A percentile compares a stretch with the other conserved stretches of the same genome.
Conservation (phyloP, 2,888 invertebrate genomes). For the Mycalesis mineus region DNA sequence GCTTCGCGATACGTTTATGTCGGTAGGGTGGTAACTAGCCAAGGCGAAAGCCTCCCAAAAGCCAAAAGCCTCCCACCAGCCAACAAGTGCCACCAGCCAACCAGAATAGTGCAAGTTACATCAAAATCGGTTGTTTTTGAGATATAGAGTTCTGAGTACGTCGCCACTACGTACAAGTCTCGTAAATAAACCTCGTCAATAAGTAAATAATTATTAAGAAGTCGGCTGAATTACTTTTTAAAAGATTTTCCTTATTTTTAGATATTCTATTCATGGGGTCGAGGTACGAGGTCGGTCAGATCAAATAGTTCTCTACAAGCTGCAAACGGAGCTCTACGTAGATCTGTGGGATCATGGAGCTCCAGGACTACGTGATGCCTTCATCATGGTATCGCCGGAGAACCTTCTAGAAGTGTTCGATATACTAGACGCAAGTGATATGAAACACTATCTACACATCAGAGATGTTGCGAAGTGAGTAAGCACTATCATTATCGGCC, state of each 20-base stretch:
- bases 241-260: slow-evolving; percentile 19
- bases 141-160: too few species aligned
- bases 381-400: slow-evolving; percentile 43
- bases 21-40: too few species aligned
- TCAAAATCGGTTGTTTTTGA: too few species aligned
- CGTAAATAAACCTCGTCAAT: too few species aligned
- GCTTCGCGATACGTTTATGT: too few species aligned
- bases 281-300: slow-evolving; percentile 30
- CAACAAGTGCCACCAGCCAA: too few species aligned
- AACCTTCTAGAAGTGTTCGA: slow-evolving; percentile 33
- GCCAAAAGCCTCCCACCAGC: too few species aligned
- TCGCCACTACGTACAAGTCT: too few species aligned
- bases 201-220: too few species aligned
- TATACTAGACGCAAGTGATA: slow-evolving; percentile 34
- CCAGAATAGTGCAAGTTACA: too few species aligned
- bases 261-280: slow-evolving; percentile 43
- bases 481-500: too few species aligned
- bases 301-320: slow-evolving; percentile 27
- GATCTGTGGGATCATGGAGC: slow-evolving; percentile 48
- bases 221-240: background rate
- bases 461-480: slow-evolving; percentile 46
- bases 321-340: slow-evolving; percentile 36
- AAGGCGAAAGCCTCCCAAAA: too few species aligned
- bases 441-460: slow-evolving; percentile 40
- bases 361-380: slow-evolving; percentile 37